These are phyloP conservation scores for Argya squamiceps DNA, from an alignment of 2,797 vertebrate genomes.

Conservation along the genomic window DNA sequence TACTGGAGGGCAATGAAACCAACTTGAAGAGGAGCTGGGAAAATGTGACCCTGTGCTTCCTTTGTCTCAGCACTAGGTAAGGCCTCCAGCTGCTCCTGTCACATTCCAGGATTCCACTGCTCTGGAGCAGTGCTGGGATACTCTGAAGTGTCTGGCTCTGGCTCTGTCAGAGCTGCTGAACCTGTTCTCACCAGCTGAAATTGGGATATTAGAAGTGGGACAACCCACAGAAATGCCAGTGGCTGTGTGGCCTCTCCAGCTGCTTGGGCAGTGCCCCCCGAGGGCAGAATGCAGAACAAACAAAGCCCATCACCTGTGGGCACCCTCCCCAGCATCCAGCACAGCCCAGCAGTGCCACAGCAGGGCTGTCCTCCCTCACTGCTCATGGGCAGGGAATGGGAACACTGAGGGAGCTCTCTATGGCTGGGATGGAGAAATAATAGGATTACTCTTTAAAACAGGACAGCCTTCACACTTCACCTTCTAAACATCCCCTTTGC, in stretches of 20 bases:
- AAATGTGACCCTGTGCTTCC: background rate
- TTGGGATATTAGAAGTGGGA: background rate
- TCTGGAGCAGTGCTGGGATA: background rate
- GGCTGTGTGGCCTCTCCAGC: background rate
- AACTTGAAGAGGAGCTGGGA: background rate
- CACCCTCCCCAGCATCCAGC: background rate
- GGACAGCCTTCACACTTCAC: background rate
- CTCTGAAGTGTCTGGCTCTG: background rate
- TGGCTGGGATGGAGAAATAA: background rate
- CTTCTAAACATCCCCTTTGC: background rate
- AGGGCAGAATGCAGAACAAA: background rate
- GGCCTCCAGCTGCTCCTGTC: background rate
- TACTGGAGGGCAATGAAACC: background rate
- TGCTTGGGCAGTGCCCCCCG: background rate
- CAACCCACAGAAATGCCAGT: background rate
- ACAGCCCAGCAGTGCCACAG: background rate
- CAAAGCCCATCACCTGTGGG: background rate
- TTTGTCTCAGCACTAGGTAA: background rate
- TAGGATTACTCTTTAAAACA: fast-evolving
- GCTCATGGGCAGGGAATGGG: background rate
- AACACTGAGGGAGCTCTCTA: background rate
- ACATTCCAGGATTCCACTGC: background rate
- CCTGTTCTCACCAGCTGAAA: background rate
- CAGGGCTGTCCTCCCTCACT: background rate
- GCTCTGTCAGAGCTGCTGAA: background rate